Evolutionary conservation across 2,888 invertebrate genomes (phyloP), one percentile per base, ranked within the genome.

Genomic region (Macaria liturata): DNA sequence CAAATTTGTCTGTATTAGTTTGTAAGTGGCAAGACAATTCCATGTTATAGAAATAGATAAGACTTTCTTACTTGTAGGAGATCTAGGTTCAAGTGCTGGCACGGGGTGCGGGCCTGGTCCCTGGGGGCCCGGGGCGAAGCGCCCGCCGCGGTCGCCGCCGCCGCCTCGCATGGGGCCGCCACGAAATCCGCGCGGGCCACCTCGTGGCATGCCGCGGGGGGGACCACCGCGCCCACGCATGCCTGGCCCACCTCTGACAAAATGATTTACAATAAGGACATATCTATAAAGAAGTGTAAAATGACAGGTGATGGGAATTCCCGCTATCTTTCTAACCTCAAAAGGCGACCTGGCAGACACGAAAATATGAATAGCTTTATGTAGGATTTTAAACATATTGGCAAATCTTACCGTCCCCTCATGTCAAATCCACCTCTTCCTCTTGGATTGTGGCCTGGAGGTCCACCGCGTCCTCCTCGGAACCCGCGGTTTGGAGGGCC

Each of bases 91-190:
- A 61, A 91, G 89, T 0, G 91, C 91, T 1, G 91, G 91, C 1
- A 91, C 91, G 6, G 91, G 91, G 67, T 91, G 91, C 4, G 91
- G 91, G 4, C 91, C 91, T 0, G 91, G 91, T 0, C 91, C 91
- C 62, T 89, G 91, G 0, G 91, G 91, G 2, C 88, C 88, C 0
- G 86, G 88, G 3, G 84, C 86, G 62, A 91, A 91, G 7, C 91
- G 82, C 0, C 88, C 88, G n/a, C 91, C 84, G 44, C 88, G 77
- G 4, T 86, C 90, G 0, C 87, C 89, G n/a, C 87, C 88, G 6
- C 83, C 83, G 31, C 89, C 89, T 9, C 91, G 81, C 88, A 88
- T 88, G 0, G 88, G 88, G 0, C 84, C 88, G 3, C 89, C 91
- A 9, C 90, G 83, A 57, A 88, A 90, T 0, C 90, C 90, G 46